Conservation (phyloP, 2,797 vertebrate genomes). For the Knipowitschia caucasica region DNA sequence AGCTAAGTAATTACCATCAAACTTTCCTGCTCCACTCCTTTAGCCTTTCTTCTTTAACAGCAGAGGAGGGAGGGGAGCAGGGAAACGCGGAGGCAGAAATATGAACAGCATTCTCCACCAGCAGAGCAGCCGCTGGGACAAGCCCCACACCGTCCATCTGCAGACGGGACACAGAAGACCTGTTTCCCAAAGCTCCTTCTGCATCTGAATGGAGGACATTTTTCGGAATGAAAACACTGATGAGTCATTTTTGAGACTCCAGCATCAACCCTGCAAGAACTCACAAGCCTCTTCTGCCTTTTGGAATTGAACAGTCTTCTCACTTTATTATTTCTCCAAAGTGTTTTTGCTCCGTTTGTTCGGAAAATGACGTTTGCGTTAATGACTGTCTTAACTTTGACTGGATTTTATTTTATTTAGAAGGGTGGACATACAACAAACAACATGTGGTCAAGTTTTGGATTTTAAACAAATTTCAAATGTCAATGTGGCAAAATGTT, state of each 20-base stretch:
- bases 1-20: slow-evolving; percentile 73
- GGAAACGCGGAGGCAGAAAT: slow-evolving; percentile 56
- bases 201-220: slow-evolving; percentile 29
- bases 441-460: slow-evolving; percentile 28
- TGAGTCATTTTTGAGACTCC: slow-evolving; percentile 33
- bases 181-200: slow-evolving; percentile 14
- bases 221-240: slow-evolving; percentile 22
- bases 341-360: background rate
- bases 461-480: slow-evolving; percentile 30
- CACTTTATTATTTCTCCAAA: slow-evolving; percentile 3
- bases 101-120: slow-evolving; percentile 60
- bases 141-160: slow-evolving; percentile 32
- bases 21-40: slow-evolving; percentile 58
- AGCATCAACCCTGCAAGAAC: slow-evolving; percentile 30
- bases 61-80: slow-evolving; percentile 53
- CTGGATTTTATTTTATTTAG: background rate
- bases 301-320: slow-evolving; percentile 29
- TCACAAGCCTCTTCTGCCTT: slow-evolving; percentile 18
- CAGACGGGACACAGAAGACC: slow-evolving; percentile 30
- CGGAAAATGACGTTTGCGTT: background rate
- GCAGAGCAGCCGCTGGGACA: slow-evolving; percentile 56
- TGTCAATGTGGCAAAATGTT: slow-evolving; percentile 66
- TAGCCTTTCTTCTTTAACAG: slow-evolving; percentile 35
- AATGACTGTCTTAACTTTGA: background rate
- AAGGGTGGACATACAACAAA: background rate